Base-by-base conservation (phyloP, 1,140 invertebrate genomes). In the Achatina immaculata region DNA sequence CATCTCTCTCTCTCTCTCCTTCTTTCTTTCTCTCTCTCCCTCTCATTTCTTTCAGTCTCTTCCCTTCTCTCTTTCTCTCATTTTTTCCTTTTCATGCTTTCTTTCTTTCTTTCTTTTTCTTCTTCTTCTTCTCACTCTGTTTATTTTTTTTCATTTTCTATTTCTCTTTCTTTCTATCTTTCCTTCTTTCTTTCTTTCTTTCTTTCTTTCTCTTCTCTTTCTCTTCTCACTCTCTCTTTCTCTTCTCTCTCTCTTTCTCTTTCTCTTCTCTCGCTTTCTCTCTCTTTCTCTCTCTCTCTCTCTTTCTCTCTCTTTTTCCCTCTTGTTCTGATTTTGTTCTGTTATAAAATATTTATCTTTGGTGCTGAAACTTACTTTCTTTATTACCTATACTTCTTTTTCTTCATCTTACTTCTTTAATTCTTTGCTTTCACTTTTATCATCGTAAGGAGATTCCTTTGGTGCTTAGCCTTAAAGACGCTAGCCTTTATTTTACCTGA, bases 231-330 rank as follows among this genome's bases (percentile, higher is more conserved):
- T 66, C 34, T 36, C n/a, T 31, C 11, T 14, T 36, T 31, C n/a
- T 31, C n/a, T n/a, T 75, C 3, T 75, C 40, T 16, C 40, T 42
- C n/a, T 40, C 31, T 42, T n/a, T 40, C 31, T 40, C 43, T 42
- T 48, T 42, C 43, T 40, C 43, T 40, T 75, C 43, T 75, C 43
- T 75, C 72, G 40, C 43, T 75, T 42, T 48, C 72, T 75, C 43
- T 75, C 72, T 42, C 42, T 45, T 28, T 48, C 24, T 75, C 24
- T 48, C 40, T 75, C 24, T 75, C 40, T 48, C 24, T 75, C 40
- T 75, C 24, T 48, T 28, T 48, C 11, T 75, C 40, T 48, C 38
- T 75, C 40, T 45, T 19, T 75, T 21, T 75, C 11, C 31, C 40
- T 75, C 38, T 75, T 28, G 16, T 19, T 75, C 40, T n/a, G n/a